Evolutionary conservation across 2,113 vertebrate species (phyloP).

Genomic region (Peromyscus californicus): DNA sequence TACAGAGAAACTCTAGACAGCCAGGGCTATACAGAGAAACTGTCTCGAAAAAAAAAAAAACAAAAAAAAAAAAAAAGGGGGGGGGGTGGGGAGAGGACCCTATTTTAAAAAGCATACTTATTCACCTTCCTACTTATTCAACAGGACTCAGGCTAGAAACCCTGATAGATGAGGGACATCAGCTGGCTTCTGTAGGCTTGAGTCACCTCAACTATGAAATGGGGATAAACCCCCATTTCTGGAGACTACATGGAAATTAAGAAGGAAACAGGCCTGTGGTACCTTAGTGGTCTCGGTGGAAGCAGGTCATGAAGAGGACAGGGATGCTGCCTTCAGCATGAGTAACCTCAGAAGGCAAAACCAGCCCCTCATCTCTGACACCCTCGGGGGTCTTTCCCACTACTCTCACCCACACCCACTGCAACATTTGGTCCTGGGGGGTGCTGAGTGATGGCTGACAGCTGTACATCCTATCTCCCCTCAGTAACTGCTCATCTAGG

Average conservation of each 20-base stretch:
- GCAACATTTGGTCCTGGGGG: no score
- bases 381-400: no score
- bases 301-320: accelerated
- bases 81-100: no score
- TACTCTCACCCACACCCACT: accelerated
- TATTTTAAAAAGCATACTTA: not conserved
- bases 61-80: no score
- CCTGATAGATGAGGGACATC: not conserved
- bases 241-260: not conserved
- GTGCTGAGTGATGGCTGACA: not conserved
- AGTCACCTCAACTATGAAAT: not conserved
- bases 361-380: not conserved
- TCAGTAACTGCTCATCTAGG: conserved; percentile 63
- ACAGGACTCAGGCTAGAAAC: not conserved
- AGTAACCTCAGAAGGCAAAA: not conserved
- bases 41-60: no score
- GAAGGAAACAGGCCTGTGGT: not conserved
- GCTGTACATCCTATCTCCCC: conserved; percentile 30
- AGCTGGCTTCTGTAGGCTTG: not conserved
- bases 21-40: no score
- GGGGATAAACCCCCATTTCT: not conserved
- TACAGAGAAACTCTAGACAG: no score
- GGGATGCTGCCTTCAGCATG: accelerated
- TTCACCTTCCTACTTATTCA: not conserved
- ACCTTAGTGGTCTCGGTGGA: not conserved